phyloP scores from a whole-genome alignment of 2,797 vertebrate genomes.

The Arnoldichthys spilopterus region DNA sequence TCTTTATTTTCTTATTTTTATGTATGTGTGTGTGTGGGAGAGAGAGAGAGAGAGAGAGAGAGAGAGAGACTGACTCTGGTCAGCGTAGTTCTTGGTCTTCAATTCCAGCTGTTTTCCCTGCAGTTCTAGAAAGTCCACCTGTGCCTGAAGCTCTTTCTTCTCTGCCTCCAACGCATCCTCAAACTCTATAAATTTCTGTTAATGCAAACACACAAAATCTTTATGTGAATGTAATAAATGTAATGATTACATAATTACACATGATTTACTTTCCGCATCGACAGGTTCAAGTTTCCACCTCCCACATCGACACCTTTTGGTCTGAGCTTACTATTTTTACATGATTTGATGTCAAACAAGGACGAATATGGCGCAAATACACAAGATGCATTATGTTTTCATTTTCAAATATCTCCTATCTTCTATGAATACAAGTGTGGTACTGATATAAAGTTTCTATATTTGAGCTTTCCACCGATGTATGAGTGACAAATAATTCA shows the following conservation, averaged over 20 bases:
- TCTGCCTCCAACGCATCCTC: conserved; percentile 97
- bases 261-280: too few species aligned
- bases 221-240: too few species aligned
- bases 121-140: conserved; percentile 93
- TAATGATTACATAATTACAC: too few species aligned
- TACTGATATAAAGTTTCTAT: background rate
- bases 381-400: too few species aligned
- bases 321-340: too few species aligned
- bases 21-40: conserved; percentile 17
- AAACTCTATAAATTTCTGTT: conserved; percentile 94
- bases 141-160: conserved; percentile 95
- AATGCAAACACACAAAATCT: conserved; percentile 2
- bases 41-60: background rate
- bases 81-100: conserved; percentile 94
- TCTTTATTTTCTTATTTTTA: background rate
- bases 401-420: background rate
- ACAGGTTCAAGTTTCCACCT: too few species aligned
- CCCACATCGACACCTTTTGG: too few species aligned
- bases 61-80: conserved; percentile 87
- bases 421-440: background rate
- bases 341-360: too few species aligned
- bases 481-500: background rate
- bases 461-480: background rate
- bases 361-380: too few species aligned
- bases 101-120: conserved; percentile 94